Base-by-base conservation (phyloP, 2,797 vertebrate species). In the Clarias pachynema region DNA sequence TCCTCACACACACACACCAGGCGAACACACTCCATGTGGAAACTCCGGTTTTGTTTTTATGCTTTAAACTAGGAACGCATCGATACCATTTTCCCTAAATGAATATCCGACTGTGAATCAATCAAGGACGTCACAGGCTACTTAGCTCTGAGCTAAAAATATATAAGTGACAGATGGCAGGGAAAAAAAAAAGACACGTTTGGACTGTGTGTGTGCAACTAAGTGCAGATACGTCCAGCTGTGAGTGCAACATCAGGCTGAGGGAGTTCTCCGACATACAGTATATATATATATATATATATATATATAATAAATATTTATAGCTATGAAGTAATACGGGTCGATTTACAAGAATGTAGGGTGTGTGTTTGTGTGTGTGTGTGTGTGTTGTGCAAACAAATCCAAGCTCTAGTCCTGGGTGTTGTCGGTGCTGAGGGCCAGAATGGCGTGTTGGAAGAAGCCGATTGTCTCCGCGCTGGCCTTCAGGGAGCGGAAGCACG, bases 1-100 rank as follows among this genome's bases (percentile, higher is more conserved):
- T 22, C 60, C 62, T 72, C 66, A 78, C 31, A 24, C 34, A 78
- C 31, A 24, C 34, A 34, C 56, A 78, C 62, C 78, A 80, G 34
- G 68, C 60, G 16, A 20, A 75, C 73, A 80, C 73, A 85, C 73
- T 37, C 59, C 6, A 5, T 0, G 10, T 7, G 20, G 14, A 34
- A 37, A 60, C 59, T 0, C 0, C 14, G 20, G 10, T 49, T 49
- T 24, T 59, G 10, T n/a, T 37, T 34, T 34, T 31, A 22, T 5
- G 5, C 16, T 59, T 77, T 9, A 15, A 78, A n/a, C 75, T 4
- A 60, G 2, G 57, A 62, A 60, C 3, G 10, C 18, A 37, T 59
- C 74, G 14, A 12, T 31, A 20, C 7, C 8, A 26, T 53, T 8
- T 57, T 5, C 9, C 16, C 0, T 14, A 75, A 34, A 34, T 15